Base-by-base conservation (phyloP, 2,113 vertebrate genomes). In the Dipodomys spectabilis region DNA sequence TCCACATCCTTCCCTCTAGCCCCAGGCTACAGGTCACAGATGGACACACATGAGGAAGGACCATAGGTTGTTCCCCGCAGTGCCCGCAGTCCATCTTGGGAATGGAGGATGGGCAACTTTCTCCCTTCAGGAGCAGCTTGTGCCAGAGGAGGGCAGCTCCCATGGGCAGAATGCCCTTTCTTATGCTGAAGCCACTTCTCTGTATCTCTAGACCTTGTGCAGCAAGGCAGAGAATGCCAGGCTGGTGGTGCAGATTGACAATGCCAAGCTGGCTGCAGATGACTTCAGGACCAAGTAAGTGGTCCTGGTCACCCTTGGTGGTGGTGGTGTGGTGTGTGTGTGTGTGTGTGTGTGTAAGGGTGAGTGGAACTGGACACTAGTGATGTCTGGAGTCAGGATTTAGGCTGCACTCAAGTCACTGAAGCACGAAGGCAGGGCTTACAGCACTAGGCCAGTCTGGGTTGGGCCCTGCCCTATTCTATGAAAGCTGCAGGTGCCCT, bases 281-380 rank as follows among this genome's bases (percentile, higher is more conserved):
- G 99, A 99, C 95, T 99, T 99, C 96, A 98, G 97, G 97, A 97
- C 98, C 92, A 99, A 99, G 99, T 99, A 97, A 99, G 98, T 97
- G 68, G 53, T 23, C 69, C 35, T 64, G 65, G 49, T 5, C 6
- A 1, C 53, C 16, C 7, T 12, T 27, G 62, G 2, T n/a, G 72
- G 0, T 57, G 15, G 53, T 57, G 53, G 53, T 39, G 39, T 53
- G 49, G 49, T 53, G 49, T 53, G 49, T 53, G 49, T 53, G 49
- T 53, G 49, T 53, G 49, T 53, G 49, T 53, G 49, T 53, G 49
- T 53, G 49, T 53, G 49, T 53, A 13, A 11, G 53, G 4, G 25
- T 28, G 57, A 13, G 35, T 39, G 16, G 18, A 60, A 60, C 18
- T 9, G 62, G 27, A 88, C 7, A 11, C 71, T 3, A 73, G 45